These are phyloP conservation scores for Amphipoea oculea DNA, from an alignment of 2,888 invertebrate genomes.

Conservation along the genomic window DNA sequence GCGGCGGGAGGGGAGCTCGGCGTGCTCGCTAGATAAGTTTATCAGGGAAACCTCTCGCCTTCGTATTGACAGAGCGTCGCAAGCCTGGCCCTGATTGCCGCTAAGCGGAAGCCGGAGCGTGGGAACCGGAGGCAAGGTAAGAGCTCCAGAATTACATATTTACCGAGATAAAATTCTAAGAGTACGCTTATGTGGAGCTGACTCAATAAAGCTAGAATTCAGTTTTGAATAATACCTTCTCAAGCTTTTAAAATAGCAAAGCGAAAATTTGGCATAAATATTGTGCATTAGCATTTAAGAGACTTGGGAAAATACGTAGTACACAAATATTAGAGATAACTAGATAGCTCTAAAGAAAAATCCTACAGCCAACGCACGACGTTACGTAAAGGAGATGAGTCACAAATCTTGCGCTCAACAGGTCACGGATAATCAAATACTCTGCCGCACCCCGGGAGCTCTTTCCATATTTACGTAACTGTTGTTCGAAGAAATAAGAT, in stretches of 20 bases:
- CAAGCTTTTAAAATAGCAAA: constrained; percentile 26
- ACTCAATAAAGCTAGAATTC: constrained; percentile 51
- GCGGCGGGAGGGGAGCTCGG: constrained; percentile 56
- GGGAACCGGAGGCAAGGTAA: constrained; percentile 82
- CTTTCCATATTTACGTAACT: constrained; percentile 86
- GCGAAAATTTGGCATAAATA: constrained; percentile 35
- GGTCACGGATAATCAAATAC: constrained; percentile 89
- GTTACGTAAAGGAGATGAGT: constrained; percentile 82
- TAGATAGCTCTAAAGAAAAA: constrained; percentile 66
- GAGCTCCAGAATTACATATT: constrained; percentile 78
- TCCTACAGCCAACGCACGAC: constrained; percentile 69
- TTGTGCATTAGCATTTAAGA: constrained; percentile 38
- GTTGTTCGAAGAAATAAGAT: constrained; percentile 84
- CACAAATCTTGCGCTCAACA: constrained; percentile 87
- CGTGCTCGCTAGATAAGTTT: constrained; percentile 86
- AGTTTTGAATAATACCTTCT: constrained; percentile 22
- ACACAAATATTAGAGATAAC: constrained; percentile 50
- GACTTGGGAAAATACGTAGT: constrained; percentile 31
- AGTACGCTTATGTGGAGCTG: constrained; percentile 49
- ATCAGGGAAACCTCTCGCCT: constrained; percentile 89
- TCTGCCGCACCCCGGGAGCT: constrained; percentile 82
- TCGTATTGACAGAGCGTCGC: constrained; percentile 90
- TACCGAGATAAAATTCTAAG: constrained; percentile 78
- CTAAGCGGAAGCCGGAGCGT: constrained; percentile 86
- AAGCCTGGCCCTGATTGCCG: constrained; percentile 88